These are phyloP conservation scores for Apocheima hispidaria DNA, from an alignment of 2,888 invertebrate species.

Conservation along the genomic window DNA sequence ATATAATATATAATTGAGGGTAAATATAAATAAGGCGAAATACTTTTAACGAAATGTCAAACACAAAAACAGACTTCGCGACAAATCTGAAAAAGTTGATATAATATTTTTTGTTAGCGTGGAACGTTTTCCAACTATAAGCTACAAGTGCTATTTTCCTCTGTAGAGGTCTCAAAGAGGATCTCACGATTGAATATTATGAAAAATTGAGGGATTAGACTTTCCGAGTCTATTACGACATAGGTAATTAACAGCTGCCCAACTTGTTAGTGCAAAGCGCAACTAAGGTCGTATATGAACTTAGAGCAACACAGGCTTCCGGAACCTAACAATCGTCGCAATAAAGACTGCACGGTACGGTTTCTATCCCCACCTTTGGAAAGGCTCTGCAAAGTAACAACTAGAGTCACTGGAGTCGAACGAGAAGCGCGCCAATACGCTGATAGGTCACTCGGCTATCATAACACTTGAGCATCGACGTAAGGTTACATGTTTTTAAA, in stretches of 20 bases:
- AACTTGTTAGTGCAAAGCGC: too few species aligned
- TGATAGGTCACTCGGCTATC: too few species aligned
- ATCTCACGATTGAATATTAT: constrained; percentile 2
- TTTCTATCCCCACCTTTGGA: too few species aligned
- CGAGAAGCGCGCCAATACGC: too few species aligned
- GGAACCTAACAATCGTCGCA: too few species aligned
- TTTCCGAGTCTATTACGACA: constrained; percentile 4
- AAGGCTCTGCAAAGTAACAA: too few species aligned
- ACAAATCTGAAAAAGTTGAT: constrained; percentile 5
- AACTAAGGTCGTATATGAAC: too few species aligned
- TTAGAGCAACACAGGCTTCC: too few species aligned
- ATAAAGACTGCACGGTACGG: too few species aligned
- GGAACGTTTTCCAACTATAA: constrained; percentile 2
- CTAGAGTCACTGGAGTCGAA: too few species aligned
- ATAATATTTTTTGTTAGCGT: background rate
- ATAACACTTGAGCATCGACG: too few species aligned
- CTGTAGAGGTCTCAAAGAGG: constrained; percentile 12
- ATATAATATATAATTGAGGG: background rate
- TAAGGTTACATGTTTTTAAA: too few species aligned
- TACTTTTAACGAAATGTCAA: background rate
- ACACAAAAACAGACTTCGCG: background rate
- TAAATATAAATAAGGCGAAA: background rate
- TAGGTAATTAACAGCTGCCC: background rate
- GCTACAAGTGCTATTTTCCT: constrained; percentile 8
- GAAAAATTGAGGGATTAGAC: constrained; percentile 14